phyloP scores from a whole-genome alignment of 2,888 invertebrate genomes.

The Spisula subtruncata region DNA sequence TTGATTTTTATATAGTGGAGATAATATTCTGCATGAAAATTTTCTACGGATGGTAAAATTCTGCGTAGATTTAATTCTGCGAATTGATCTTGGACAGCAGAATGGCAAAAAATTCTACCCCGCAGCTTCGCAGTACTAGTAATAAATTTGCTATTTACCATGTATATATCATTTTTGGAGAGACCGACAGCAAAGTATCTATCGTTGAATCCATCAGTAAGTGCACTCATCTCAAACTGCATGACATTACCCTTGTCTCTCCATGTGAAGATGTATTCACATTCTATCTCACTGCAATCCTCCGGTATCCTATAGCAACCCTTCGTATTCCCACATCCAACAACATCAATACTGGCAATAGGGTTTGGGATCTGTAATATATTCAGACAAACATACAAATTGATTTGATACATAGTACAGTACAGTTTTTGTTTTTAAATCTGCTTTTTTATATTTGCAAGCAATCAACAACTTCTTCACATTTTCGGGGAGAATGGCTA shows the following conservation, averaged over 20 bases:
- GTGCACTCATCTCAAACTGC: conserved; percentile 82
- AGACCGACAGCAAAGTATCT: conserved; percentile 86
- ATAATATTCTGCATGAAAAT: too few species aligned
- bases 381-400: neutral
- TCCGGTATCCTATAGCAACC: conserved; percentile 86
- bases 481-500: too few species aligned
- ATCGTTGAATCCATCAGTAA: conserved; percentile 83
- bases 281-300: conserved; percentile 83
- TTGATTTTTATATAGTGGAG: too few species aligned
- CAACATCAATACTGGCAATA: conserved; percentile 79
- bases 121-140: too few species aligned
- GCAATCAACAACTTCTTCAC: too few species aligned
- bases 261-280: conserved; percentile 87
- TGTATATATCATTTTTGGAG: conserved; percentile 84
- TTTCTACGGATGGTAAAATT: too few species aligned
- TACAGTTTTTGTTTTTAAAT: too few species aligned
- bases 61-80: too few species aligned
- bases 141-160: conserved; percentile 77
- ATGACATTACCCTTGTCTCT: conserved; percentile 59
- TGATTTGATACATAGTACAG: too few species aligned
- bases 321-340: conserved; percentile 83
- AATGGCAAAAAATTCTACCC: too few species aligned
- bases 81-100: too few species aligned
- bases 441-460: too few species aligned
- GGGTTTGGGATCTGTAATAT: conserved; percentile 70